Evolutionary conservation across 1,140 invertebrate species (phyloP), one percentile per base, ranked within the genome.

Genomic region (Lepidotrigona ventralis): DNA sequence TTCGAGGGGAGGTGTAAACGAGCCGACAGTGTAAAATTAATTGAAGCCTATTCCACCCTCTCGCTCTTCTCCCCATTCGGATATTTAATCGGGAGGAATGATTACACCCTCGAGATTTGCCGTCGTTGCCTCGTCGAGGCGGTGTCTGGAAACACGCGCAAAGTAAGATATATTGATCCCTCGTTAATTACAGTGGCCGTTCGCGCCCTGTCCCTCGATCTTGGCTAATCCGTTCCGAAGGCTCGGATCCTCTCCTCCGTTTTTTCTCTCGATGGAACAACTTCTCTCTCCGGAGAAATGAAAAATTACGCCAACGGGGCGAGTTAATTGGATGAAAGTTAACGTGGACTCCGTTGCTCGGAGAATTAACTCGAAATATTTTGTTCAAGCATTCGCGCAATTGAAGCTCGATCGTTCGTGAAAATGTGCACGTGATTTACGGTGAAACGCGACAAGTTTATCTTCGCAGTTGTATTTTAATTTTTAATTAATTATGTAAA

Each of bases 91-190:
- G 33, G 14, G 15, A 71, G 46, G 66, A 64, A 77, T 66, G 46
- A 77, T 66, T 68, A 66, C 14, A 21, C 21, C 19, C 19, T 33
- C 17, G 12, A 72, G 69, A 72, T 80, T 80, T 23, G 39, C 56
- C 54, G 26, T 39, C n/a, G 5, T 33, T 9, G 69, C 23, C 58
- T 23, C n/a, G 3, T n/a, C 33, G 5, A 33, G n/a, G n/a, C 3
- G 29, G 54, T 17, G 33, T 29, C 23, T 46, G n/a, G 1, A 26
- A 46, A 11, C 39, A 46, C 15, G 66, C 12, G 66, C 2, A 72
- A 80, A 80, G 39, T 80, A 53, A 80, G 56, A 80, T 80, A 33
- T 80, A 80, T 80, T n/a, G 79, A 80, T 72, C 56, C 58, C 8
- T 15, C 56, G 79, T 64, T 80, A 71, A 80, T 72, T 72, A 63